Base-by-base conservation (phyloP, 2,888 invertebrate species). In the Habroteleia sp. region DNA sequence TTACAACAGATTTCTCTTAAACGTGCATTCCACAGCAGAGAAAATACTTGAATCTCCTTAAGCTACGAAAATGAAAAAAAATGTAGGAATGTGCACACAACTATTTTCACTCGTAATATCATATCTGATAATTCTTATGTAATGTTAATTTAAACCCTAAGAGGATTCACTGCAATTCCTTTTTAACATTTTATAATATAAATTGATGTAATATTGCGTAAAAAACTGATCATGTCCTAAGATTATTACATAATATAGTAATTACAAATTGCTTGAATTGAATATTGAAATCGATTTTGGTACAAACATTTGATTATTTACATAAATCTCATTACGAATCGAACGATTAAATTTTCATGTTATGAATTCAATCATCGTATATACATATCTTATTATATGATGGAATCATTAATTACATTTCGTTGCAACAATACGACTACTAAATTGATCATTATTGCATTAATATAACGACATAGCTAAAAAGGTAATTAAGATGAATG, bases 1-100 rank as follows among this genome's bases (percentile, higher is more conserved):
- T 62, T 63, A 50, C 48, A 50, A 42, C 35, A 50, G 52, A 65
- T 65, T 65, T 52, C 52, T 65, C 65, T 52, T 27, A 52, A 65
- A 65, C 25, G 65, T 44, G 48, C 52, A 65, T 65, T 65, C 52
- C 52, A 8, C 13, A 11, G 63, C 42, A 42, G 41, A 42, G 35
- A 63, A 63, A 63, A 52, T 33, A 27, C 44, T 27, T 27, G 52
- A 65, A 65, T 42, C 52, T 65, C 44, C 52, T 65, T 65, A 52
- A 44, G 65, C 52, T 52, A 52, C 52, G 41, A 52, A 65, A 65
- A 52, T 65, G 44, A 35, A 33, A 31, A 25, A 60, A 65, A 52
- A 52, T 16, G 10, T 6, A 25, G n/a, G 46, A 42, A 44, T 44
- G n/a, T n/a, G 44, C 48, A 35, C 41, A 25, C 16, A 52, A 50